phyloP scores from a whole-genome alignment of 2,888 invertebrate genomes.

The Eupithecia dodoneata region DNA sequence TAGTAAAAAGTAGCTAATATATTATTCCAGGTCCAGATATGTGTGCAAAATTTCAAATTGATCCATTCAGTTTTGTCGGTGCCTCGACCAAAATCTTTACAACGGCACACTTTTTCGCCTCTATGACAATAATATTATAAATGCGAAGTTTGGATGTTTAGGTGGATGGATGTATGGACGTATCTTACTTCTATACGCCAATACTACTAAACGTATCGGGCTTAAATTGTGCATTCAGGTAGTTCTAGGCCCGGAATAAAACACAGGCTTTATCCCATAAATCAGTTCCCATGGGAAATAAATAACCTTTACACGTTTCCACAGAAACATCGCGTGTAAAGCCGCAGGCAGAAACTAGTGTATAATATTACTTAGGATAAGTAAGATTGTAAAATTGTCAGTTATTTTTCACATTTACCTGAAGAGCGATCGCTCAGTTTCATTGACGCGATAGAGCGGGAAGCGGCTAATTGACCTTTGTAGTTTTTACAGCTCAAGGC shows the following conservation, averaged over 20 bases:
- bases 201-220: too few species aligned
- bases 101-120: not conserved
- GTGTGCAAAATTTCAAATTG: not conserved
- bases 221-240: too few species aligned
- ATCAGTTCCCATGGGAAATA: too few species aligned
- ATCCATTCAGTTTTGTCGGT: not conserved
- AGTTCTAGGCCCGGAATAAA: too few species aligned
- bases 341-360: too few species aligned
- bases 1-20: not conserved
- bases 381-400: not conserved
- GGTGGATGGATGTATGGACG: too few species aligned
- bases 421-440: conserved; percentile 33
- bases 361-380: not conserved
- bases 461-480: conserved; percentile 62
- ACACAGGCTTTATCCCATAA: too few species aligned
- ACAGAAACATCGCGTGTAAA: too few species aligned
- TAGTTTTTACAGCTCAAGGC: conserved; percentile 61
- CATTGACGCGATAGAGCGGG: conserved; percentile 61
- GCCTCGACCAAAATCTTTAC: not conserved
- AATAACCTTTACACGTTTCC: too few species aligned
- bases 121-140: too few species aligned
- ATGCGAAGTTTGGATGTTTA: too few species aligned
- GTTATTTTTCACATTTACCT: conserved; percentile 7
- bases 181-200: too few species aligned
- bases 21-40: not conserved